Conservation (phyloP, 2,113 vertebrate genomes). For the Lichenostomus cassidix region DNA sequence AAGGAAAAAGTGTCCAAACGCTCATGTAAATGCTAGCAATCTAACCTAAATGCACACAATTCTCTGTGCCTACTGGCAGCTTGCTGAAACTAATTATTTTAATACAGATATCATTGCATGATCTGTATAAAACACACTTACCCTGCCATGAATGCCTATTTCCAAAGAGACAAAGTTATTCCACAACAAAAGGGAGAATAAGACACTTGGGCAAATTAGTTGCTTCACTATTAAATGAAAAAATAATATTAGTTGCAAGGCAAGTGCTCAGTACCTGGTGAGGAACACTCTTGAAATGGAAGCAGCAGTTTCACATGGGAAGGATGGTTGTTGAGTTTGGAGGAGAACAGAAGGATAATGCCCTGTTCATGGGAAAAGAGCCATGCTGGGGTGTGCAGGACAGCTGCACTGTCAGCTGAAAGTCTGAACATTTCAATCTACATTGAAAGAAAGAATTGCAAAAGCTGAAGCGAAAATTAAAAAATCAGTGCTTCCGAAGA, state of each 20-base stretch:
- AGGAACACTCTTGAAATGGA: not conserved
- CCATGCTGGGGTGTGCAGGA: not conserved
- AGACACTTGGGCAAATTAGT: not conserved
- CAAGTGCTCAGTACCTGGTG: not conserved
- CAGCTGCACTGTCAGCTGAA: not conserved
- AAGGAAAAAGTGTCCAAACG: not conserved
- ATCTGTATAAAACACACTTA: not conserved
- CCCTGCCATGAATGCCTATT: not conserved
- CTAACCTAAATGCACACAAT: not conserved
- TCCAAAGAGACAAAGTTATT: not conserved
- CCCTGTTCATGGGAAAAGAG: not conserved
- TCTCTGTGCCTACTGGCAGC: not conserved
- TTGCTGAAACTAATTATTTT: not conserved
- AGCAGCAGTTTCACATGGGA: not conserved
- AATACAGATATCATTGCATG: not conserved
- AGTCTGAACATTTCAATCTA: not conserved
- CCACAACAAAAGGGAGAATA: not conserved
- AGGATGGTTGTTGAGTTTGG: not conserved
- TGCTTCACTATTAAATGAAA: not conserved
- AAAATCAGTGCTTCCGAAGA: not conserved
- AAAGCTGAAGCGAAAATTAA: not conserved
- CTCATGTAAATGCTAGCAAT: not conserved
- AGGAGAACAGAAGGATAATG: not conserved
- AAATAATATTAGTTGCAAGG: not conserved
- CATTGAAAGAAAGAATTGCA: not conserved